A percentile compares a stretch with the other conserved stretches of the same genome.
Conservation (phyloP, 2,888 invertebrate species). For the Drosophila acutilabella region DNA sequence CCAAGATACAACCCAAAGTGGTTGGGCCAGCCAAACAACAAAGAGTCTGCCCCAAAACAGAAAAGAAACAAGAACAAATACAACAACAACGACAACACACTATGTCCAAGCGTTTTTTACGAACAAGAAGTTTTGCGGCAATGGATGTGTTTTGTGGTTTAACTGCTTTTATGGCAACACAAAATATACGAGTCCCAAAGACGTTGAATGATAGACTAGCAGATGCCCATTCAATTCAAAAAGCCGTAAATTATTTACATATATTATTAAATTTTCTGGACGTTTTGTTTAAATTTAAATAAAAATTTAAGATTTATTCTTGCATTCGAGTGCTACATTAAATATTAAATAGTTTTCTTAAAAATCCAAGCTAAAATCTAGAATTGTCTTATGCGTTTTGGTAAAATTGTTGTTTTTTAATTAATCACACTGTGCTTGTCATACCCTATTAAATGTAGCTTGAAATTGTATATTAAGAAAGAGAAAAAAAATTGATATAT, state of each 20-base stretch:
- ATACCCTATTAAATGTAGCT: neutral
- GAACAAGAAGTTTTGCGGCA: conserved; percentile 79
- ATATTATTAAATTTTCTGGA: too few relatives aligned
- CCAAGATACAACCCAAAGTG: conserved; percentile 70
- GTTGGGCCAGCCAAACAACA: conserved; percentile 80
- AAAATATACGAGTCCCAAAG: conserved; percentile 27
- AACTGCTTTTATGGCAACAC: conserved; percentile 78
- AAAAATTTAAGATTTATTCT: too few relatives aligned
- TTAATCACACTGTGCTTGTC: too few relatives aligned
- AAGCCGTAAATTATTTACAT: too few relatives aligned
- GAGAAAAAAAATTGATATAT: conserved; percentile 21
- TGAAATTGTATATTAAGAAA: conserved; percentile 37
- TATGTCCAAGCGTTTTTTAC: conserved; percentile 60
- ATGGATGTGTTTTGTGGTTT: conserved; percentile 82
- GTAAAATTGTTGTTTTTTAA: too few relatives aligned
- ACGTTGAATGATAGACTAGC: neutral
- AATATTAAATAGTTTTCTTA: too few relatives aligned
- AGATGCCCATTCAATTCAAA: conserved; percentile 11
- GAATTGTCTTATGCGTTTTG: too few relatives aligned
- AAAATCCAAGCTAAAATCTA: too few relatives aligned
- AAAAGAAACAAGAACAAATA: neutral
- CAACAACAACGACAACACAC: neutral
- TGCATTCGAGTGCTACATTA: too few relatives aligned
- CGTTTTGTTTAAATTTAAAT: too few relatives aligned
- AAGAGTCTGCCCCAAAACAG: conserved; percentile 63